These are phyloP conservation scores for Drosophila birchii DNA, from an alignment of 2,888 invertebrate species.

Conservation along the genomic window DNA sequence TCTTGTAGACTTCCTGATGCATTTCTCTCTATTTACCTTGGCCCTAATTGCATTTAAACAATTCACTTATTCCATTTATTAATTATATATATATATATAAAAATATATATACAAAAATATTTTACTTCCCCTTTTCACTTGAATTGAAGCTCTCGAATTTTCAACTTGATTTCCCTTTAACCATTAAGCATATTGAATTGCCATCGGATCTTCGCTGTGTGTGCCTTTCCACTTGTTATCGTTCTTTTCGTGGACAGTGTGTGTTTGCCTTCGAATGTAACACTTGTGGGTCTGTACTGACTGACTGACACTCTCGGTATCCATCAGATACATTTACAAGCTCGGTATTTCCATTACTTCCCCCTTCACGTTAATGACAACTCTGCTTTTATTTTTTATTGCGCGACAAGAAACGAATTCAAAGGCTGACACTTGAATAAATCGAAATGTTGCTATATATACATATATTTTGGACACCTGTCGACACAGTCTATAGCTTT, in stretches of 20 bases:
- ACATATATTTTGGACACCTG: conserved; percentile 53
- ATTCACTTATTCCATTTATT: background rate
- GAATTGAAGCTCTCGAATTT: conserved; percentile 16
- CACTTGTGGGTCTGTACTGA: conserved; percentile 26
- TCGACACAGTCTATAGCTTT: conserved; percentile 36
- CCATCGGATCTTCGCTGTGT: conserved; percentile 15
- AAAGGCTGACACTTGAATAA: conserved; percentile 62
- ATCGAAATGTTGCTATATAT: conserved; percentile 39
- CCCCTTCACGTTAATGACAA: conserved; percentile 51
- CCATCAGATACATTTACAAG: conserved; percentile 44
- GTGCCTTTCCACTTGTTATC: conserved; percentile 29
- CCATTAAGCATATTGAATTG: conserved; percentile 25
- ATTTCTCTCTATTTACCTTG: background rate
- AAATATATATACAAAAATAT: background rate
- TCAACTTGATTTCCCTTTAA: conserved; percentile 22
- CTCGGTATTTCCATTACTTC: conserved; percentile 48
- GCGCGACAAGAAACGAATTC: conserved; percentile 46
- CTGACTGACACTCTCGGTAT: conserved; percentile 35
- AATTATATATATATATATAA: background rate
- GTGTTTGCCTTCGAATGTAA: conserved; percentile 40
- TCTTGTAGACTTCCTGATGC: no score
- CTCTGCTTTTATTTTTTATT: conserved; percentile 46
- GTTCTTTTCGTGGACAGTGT: conserved; percentile 27
- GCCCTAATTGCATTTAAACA: background rate
- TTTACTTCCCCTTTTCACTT: conserved; percentile 24